A percentile compares a stretch with the other conserved stretches of the same genome.
These are phyloP conservation scores for Phyllostomus discolor DNA, from an alignment of 2,113 vertebrate species.

Conservation along the genomic window DNA sequence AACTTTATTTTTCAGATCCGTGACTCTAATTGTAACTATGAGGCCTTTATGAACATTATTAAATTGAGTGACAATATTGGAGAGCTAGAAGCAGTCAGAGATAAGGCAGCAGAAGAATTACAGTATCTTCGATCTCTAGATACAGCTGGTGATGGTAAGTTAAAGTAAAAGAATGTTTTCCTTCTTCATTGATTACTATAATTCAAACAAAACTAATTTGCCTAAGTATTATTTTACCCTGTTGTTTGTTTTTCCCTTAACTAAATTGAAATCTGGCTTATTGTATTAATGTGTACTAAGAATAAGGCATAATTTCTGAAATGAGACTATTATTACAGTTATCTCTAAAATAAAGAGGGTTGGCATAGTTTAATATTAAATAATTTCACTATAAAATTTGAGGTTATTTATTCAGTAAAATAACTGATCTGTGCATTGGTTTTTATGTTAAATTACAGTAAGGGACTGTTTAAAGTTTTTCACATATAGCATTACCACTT, in stretches of 20 bases:
- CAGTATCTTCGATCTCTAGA: conserved; percentile 97
- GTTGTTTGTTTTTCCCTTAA: not conserved
- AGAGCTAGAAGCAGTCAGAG: conserved; percentile 96
- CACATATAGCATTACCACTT: not conserved
- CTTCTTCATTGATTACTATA: not conserved
- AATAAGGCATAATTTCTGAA: conserved; percentile 10
- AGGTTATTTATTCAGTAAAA: not conserved
- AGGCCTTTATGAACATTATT: conserved; percentile 99
- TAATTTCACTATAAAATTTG: not conserved
- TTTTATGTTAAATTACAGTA: conserved; percentile 43
- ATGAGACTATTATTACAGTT: not conserved
- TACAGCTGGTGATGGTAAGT: conserved; percentile 94
- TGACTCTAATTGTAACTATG: conserved; percentile 98
- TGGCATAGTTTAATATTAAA: conserved; percentile 15
- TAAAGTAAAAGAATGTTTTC: not conserved
- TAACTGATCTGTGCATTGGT: not conserved
- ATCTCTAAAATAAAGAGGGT: not conserved
- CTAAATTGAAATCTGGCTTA: not conserved
- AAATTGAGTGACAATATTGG: conserved; percentile 94
- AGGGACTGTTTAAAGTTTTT: conserved; percentile 24
- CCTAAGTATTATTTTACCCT: not conserved
- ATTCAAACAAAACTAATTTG: not conserved
- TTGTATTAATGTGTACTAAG: not conserved
- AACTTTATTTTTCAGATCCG: conserved; percentile 87
- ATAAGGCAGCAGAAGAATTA: conserved; percentile 96